Percentiles rank a stretch among this genome's conserved stretches.
Conservation (phyloP, 2,888 invertebrate species). For the Lasius fuliginosus region DNA sequence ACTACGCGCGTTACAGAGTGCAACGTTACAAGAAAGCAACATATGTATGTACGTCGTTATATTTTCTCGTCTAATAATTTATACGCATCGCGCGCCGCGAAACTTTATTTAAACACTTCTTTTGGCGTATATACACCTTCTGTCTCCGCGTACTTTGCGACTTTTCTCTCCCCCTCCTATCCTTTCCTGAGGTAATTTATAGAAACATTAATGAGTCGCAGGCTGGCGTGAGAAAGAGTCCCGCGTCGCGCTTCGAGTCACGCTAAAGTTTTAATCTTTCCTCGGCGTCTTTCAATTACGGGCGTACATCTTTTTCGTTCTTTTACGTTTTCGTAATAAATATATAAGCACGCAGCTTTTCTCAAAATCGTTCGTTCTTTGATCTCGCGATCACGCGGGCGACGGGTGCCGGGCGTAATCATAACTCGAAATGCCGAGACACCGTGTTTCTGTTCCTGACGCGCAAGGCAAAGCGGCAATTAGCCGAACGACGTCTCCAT, state of each 20-base stretch:
- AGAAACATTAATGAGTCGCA: constrained; percentile 23
- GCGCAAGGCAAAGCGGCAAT: constrained; percentile 74
- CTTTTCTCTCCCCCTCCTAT: neutral
- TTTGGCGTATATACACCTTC: constrained; percentile 5
- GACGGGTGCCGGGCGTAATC: constrained; percentile 32
- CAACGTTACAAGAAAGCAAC: constrained; percentile 59
- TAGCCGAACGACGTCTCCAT: constrained; percentile 81
- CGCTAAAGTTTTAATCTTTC: constrained; percentile 20
- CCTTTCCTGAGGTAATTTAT: constrained; percentile 46
- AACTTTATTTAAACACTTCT: constrained; percentile 35
- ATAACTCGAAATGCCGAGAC: constrained; percentile 61
- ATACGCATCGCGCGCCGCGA: constrained; percentile 26
- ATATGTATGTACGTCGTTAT: constrained; percentile 50
- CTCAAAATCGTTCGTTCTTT: constrained; percentile 28
- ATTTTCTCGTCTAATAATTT: constrained; percentile 57
- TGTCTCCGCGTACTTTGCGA: neutral
- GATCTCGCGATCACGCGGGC: constrained; percentile 8
- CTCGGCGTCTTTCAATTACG: constrained; percentile 28
- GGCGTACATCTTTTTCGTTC: neutral
- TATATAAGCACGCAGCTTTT: neutral
- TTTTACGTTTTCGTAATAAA: neutral
- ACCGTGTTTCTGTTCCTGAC: constrained; percentile 61
- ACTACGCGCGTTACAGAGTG: constrained; percentile 56
- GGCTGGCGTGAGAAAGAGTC: constrained; percentile 8
- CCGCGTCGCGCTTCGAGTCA: neutral